phyloP scores from a whole-genome alignment of 1,140 invertebrate genomes.

The Pseudobourletiella spinata region DNA sequence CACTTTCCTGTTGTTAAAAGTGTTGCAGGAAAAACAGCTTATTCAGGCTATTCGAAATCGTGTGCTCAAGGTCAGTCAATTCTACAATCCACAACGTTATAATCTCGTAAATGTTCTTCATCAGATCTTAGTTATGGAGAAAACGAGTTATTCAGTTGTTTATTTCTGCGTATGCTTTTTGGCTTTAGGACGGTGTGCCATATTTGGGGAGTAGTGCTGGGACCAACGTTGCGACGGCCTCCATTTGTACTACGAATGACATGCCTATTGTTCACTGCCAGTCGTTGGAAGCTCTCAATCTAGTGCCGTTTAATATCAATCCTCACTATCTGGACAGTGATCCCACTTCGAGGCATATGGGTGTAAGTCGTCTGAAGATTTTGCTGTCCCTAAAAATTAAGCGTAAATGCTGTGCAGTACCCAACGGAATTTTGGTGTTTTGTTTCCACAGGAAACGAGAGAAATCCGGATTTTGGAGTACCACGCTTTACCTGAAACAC shows the following conservation, averaged over 20 bases:
- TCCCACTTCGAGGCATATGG: slow-evolving; percentile 55
- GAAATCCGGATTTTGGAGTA: slow-evolving; percentile 58
- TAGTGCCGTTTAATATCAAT: slow-evolving; percentile 78
- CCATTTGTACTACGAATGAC: slow-evolving; percentile 73
- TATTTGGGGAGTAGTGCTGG: slow-evolving; percentile 75
- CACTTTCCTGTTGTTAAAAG: slow-evolving; percentile 61
- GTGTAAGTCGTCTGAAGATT: slow-evolving; percentile 46
- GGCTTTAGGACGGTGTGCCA: slow-evolving; percentile 50
- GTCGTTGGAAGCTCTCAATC: slow-evolving; percentile 56
- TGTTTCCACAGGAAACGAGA: slow-evolving; percentile 48
- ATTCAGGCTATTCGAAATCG: slow-evolving; percentile 53
- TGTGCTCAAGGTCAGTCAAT: slow-evolving; percentile 40
- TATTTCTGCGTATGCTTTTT: too few relatives aligned
- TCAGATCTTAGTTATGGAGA: too few relatives aligned
- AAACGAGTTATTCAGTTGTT: too few relatives aligned
- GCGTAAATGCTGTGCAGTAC: neutral
- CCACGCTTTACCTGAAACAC: slow-evolving; percentile 47
- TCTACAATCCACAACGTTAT: too few relatives aligned
- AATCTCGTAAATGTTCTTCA: too few relatives aligned
- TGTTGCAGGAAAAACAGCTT: slow-evolving; percentile 58
- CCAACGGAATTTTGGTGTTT: slow-evolving; percentile 1
- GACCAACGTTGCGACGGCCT: slow-evolving; percentile 67
- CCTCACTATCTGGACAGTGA: slow-evolving; percentile 67
- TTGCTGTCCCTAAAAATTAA: too few relatives aligned
- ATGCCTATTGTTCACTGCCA: slow-evolving; percentile 73